Percentiles rank a stretch among this genome's conserved stretches.
phyloP scores from a whole-genome alignment of 2,797 vertebrate genomes.

The Phataginus tricuspis region DNA sequence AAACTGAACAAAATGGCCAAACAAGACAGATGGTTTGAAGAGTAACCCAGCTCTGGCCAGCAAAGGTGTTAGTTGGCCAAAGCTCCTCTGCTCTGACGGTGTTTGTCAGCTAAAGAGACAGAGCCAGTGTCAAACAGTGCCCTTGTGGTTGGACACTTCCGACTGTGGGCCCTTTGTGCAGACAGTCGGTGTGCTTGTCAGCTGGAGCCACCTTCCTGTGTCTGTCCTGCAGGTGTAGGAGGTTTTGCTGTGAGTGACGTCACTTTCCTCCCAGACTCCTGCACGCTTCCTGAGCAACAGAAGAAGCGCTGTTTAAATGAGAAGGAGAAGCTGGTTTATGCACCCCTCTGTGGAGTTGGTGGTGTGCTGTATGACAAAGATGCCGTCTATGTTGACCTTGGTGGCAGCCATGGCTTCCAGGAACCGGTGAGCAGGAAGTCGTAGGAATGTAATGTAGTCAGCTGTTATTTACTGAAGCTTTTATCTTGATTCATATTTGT shows the following conservation, averaged over 20 bases:
- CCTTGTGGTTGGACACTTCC: neutral
- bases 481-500: neutral
- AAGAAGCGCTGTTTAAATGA: constrained; percentile 96
- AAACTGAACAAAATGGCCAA: neutral
- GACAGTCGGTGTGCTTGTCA: neutral
- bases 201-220: neutral
- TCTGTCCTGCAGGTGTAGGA: constrained; percentile 90
- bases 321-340: constrained; percentile 95
- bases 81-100: neutral
- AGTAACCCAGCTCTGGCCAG: neutral
- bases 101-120: neutral
- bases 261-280: constrained; percentile 94
- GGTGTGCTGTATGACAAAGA: constrained; percentile 98
- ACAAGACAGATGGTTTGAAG: neutral
- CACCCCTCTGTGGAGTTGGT: constrained; percentile 95
- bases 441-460: neutral
- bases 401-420: constrained; percentile 91
- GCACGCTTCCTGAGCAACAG: constrained; percentile 92
- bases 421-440: constrained; percentile 78
- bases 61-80: neutral
- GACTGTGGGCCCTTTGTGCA: neutral
- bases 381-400: constrained; percentile 97
- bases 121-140: neutral
- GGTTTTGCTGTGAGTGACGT: constrained; percentile 93
- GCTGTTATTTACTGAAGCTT: constrained; percentile 5